Percentiles rank a stretch among this genome's conserved stretches.
Conservation (phyloP, 2,888 invertebrate genomes). For the Pycnomerus fuliginosus region DNA sequence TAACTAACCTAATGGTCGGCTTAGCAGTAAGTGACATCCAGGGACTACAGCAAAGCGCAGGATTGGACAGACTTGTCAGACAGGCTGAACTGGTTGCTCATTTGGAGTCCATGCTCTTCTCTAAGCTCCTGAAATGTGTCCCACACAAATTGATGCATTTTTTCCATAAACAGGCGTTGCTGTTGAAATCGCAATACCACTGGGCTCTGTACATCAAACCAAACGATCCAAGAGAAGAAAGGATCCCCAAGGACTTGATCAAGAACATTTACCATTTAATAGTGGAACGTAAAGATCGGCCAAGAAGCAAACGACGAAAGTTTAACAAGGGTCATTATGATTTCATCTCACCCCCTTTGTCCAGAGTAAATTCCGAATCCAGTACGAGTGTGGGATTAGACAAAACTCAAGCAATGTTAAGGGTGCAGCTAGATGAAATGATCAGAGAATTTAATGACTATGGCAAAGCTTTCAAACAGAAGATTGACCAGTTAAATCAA, state of each 20-base stretch:
- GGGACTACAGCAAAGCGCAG: conserved; percentile 78
- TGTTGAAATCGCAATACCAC: conserved; percentile 74
- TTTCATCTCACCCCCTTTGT: conserved; percentile 29
- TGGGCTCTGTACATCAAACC: conserved; percentile 75
- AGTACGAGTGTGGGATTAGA: conserved; percentile 19
- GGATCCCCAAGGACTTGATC: conserved; percentile 76
- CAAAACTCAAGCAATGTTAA: conserved; percentile 19
- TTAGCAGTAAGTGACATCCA: conserved; percentile 83
- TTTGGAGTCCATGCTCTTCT: conserved; percentile 80
- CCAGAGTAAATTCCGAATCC: conserved; percentile 36
- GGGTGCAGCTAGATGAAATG: conserved; percentile 37
- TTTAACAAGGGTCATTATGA: conserved; percentile 11
- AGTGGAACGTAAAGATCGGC: conserved; percentile 59
- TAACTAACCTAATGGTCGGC: conserved; percentile 82
- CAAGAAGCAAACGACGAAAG: conserved; percentile 48
- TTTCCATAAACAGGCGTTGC: conserved; percentile 69
- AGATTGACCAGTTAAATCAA: conserved; percentile 29
- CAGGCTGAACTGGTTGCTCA: conserved; percentile 82
- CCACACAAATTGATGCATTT: conserved; percentile 61
- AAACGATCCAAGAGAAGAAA: conserved; percentile 78
- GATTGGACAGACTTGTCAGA: conserved; percentile 75
- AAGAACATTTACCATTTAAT: conserved; percentile 73
- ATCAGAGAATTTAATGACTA: conserved; percentile 36
- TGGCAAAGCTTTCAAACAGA: conserved; percentile 35
- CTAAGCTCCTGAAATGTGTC: conserved; percentile 67